These are phyloP conservation scores for Cetonia aurata DNA, from an alignment of 2,888 invertebrate genomes.

Conservation along the genomic window DNA sequence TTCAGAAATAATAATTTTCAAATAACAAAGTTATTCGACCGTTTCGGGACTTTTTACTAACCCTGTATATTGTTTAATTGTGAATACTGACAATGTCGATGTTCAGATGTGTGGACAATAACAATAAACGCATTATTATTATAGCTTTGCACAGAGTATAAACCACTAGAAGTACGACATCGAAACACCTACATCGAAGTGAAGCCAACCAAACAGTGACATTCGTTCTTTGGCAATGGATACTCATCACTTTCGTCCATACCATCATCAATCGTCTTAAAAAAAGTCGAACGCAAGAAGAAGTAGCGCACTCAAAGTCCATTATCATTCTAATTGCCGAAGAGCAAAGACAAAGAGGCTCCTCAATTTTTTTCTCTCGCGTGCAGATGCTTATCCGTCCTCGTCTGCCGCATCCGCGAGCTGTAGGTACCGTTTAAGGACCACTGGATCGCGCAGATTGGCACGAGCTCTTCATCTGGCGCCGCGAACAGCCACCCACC, in stretches of 20 bases:
- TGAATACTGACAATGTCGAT: too few relatives aligned
- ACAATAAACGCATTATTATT: too few relatives aligned
- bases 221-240: too few relatives aligned
- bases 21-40: too few relatives aligned
- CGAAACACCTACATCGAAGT: too few relatives aligned
- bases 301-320: constrained; percentile 16
- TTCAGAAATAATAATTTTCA: too few relatives aligned
- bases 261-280: constrained; percentile 13
- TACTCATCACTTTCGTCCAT: background rate
- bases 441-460: constrained; percentile 52
- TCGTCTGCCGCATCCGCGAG: background rate
- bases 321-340: constrained; percentile 38
- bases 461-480: constrained; percentile 61
- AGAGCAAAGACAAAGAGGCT: constrained; percentile 28
- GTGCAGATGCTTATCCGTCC: constrained; percentile 5
- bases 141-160: too few relatives aligned
- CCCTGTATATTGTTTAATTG: too few relatives aligned
- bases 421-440: constrained; percentile 50
- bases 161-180: too few relatives aligned
- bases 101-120: too few relatives aligned
- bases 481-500: constrained; percentile 62
- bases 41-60: too few relatives aligned
- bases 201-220: too few relatives aligned
- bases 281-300: constrained; percentile 28
- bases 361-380: constrained; percentile 10